Base-by-base conservation (phyloP, 2,113 vertebrate genomes). In the Myrmophylax atrothorax region DNA sequence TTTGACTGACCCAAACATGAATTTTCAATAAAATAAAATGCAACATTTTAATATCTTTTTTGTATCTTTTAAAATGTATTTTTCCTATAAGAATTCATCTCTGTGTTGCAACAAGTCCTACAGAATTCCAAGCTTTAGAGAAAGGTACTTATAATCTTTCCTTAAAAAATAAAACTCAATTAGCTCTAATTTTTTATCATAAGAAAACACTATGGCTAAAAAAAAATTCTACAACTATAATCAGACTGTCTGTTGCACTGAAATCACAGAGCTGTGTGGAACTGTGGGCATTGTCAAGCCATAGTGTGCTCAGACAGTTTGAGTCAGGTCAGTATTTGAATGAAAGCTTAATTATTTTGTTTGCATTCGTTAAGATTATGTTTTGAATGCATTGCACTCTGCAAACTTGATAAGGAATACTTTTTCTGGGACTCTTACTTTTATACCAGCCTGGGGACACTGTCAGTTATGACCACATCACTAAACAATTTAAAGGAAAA, bases 41-140 rank as follows among this genome's bases (percentile, higher is more conserved):
- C 10, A 79, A 53, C 0, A 0, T 18, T 64, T 46, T 37, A 1
- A 9, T 31, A 12, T 53, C 3, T n/a, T 53, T 66, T 76, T 56
- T 31, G 14, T 31, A 26, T 18, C 29, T 14, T 56, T 84, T 63
- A 24, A 63, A 77, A 5, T 29, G 23, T 18, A 40, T 55, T 88
- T 93, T 86, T 40, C 42, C 55, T 47, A 0, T 29, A 84, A 78
- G 23, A 86, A 73, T 80, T 69, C 1, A 77, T 28, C 25, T 64
- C 18, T 67, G 12, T 49, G 18, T 53, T 87, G 31, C 35, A 77
- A 50, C 11, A 75, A 82, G 22, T 49, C 15, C 6, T 25, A 81
- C 18, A 59, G 25, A 81, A 92, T 49, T 68, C 24, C 25, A 68
- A 9, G 78, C 11, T 81, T 76, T 47, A 55, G 6, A 73, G 28